Base-by-base conservation (phyloP, 2,797 vertebrate species). In the Poeciliopsis paucimaculata region DNA sequence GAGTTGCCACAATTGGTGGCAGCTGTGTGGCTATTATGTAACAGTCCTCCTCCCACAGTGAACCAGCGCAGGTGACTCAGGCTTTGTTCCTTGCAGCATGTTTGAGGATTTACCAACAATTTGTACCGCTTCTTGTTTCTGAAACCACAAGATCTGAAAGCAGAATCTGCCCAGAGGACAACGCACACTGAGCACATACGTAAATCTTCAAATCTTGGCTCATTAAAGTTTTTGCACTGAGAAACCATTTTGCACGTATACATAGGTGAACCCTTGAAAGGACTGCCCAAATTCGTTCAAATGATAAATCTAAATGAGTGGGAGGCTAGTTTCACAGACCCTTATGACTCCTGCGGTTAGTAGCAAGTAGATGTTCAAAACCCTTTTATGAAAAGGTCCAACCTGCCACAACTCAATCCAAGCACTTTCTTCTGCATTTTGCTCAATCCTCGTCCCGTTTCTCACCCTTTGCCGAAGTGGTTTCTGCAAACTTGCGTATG, bases 301-400 rank as follows among this genome's bases (percentile, higher is more conserved):
- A 79, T 74, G 82, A 90, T 90, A 84, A 87, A 92, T 90, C 80
- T 88, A 77, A 88, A 79, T 76, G 91, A 87, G 93, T 93, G 90
- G 93, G 94, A 88, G 81, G 86, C 64, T 77, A 79, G 81, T 94
- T 94, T 95, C 91, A 31, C 94, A 91, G 91, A 79, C 78, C 80
- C 86, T 60, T 92, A 91, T 86, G 89, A 94, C 81, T 94, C 86
- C 89, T 92, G 92, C 1, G 92, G 93, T 91, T 79, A 83, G 47
- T 85, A 86, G 81, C 89, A 83, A 80, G 75, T 18, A 28, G 84
- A 86, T 77, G 89, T 90, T 88, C 89, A 86, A 77, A 72, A 57
- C 72, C 72, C 86, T 90, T 92, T 92, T 78, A 80, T 90, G 82
- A 82, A 81, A 82, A 75, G 79, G 78, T 77, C 15, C 62, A 83